Conservation (phyloP, 2,113 vertebrate genomes). For the Eudorcas thomsonii region DNA sequence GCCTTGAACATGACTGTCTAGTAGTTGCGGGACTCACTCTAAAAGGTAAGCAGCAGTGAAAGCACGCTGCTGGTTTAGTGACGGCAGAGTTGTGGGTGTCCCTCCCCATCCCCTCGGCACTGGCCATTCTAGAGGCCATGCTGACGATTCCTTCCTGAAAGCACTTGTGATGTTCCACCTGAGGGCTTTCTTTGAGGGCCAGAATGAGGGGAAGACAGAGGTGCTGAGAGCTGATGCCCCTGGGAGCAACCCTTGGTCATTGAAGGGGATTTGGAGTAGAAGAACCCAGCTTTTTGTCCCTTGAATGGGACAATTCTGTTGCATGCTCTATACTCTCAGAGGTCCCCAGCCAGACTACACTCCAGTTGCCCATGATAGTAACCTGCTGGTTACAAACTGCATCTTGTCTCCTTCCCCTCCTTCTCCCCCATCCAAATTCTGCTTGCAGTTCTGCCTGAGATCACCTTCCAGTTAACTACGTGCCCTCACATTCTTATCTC, state of each 20-base stretch:
- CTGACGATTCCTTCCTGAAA: background rate
- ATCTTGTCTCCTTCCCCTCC: background rate
- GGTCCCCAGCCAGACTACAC: background rate
- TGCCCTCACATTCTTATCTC: background rate
- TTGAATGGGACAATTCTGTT: rapidly evolving
- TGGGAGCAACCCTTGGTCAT: background rate
- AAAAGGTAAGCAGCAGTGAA: background rate
- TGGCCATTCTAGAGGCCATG: rapidly evolving
- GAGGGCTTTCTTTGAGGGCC: background rate
- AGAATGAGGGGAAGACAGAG: rapidly evolving
- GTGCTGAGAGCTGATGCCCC: background rate
- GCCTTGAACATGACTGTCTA: background rate
- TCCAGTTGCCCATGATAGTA: background rate
- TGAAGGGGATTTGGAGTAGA: background rate
- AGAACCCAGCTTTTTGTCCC: background rate
- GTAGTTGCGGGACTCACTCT: background rate
- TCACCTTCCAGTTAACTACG: background rate
- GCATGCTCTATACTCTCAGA: background rate
- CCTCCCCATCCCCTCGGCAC: background rate
- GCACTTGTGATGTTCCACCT: rapidly evolving
- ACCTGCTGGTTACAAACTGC: background rate
- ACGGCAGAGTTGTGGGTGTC: background rate
- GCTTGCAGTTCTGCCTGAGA: background rate
- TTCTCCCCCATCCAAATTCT: background rate
- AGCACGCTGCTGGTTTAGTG: background rate